Base-by-base conservation (phyloP, 2,888 invertebrate species). In the Orgyia antiqua region DNA sequence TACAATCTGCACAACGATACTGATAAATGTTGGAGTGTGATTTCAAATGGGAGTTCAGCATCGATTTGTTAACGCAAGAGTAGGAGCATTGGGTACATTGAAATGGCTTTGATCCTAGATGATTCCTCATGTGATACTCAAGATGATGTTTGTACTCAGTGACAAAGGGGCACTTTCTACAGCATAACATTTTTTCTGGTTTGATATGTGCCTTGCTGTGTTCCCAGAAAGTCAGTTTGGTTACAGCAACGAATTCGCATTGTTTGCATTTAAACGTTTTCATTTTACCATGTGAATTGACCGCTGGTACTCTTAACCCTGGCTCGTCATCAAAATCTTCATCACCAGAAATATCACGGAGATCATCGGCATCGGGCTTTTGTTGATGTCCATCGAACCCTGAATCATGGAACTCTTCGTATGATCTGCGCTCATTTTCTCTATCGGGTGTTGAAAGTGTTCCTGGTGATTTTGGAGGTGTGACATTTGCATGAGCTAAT, bases 61-160 rank as follows among this genome's bases (percentile, higher is more conserved):
- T 99, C 0, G 98, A 98, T 71, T 98, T 97, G 83, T 97, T 98
- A n/a, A 98, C 97, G 68, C 98, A 98, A 0, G 92, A 90, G 62
- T 97, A 97, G 10, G 89, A 88, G 70, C 98, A 99, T 63, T 95
- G 92, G 42, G 89, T 89, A 74, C 98, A 99, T 68, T 94, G 94
- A 87, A 95, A 98, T 1, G 99, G 99, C 68, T 99, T 99, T 0
- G 94, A 93, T 20, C 97, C 97, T 56, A 93, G 90, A 75, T 99
- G 99, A 69, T 98, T 98, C 24, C 96, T 89, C 68, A 98, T 89
- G 70, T 98, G 99, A 62, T 99, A 99, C 68, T 99, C 98, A 37
- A 99, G 82, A 56, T 99, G 99, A 68, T 99, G 99, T 64, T 99
- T 99, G 87, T 97, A 96, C 69, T 99, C 98, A 0, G 99, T 99